These are phyloP conservation scores for Podarcis lilfordi DNA, from an alignment of 2,797 vertebrate species.

Conservation along the genomic window DNA sequence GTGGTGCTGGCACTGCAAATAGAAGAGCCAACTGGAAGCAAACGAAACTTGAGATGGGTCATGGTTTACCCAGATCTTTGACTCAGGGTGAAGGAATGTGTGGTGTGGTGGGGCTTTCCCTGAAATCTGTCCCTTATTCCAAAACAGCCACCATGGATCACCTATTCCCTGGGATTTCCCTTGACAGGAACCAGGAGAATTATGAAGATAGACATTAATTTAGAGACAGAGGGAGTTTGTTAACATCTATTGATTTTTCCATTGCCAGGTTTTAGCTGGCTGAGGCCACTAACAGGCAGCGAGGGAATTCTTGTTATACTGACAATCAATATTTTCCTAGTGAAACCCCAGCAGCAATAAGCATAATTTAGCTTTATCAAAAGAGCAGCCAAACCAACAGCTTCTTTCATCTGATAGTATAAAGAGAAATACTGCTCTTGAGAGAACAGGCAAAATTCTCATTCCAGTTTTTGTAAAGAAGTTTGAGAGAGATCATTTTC, in stretches of 20 bases:
- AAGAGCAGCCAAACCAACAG: slow-evolving; percentile 18
- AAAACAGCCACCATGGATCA: neutral
- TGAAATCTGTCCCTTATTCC: neutral
- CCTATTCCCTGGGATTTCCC: neutral
- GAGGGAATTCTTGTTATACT: slow-evolving; percentile 29
- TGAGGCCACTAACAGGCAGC: slow-evolving; percentile 15
- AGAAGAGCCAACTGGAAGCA: neutral
- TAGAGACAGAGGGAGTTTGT: neutral
- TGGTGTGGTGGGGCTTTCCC: neutral
- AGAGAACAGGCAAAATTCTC: neutral
- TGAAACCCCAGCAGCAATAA: slow-evolving; percentile 38
- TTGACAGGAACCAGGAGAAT: neutral
- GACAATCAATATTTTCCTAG: slow-evolving; percentile 38
- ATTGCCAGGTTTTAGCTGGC: slow-evolving; percentile 12
- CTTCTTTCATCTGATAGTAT: slow-evolving; percentile 42
- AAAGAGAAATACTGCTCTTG: slow-evolving; percentile 25
- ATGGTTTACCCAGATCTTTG: neutral
- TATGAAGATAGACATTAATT: neutral
- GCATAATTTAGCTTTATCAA: slow-evolving; percentile 29
- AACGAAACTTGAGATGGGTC: neutral
- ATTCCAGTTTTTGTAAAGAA: neutral
- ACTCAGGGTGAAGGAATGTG: neutral
- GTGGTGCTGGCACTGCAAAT: neutral
- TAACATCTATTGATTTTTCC: slow-evolving; percentile 9
- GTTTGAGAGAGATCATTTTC: too few relatives aligned